Conservation (phyloP, 2,888 invertebrate species). For the Cylindroiulus punctatus region DNA sequence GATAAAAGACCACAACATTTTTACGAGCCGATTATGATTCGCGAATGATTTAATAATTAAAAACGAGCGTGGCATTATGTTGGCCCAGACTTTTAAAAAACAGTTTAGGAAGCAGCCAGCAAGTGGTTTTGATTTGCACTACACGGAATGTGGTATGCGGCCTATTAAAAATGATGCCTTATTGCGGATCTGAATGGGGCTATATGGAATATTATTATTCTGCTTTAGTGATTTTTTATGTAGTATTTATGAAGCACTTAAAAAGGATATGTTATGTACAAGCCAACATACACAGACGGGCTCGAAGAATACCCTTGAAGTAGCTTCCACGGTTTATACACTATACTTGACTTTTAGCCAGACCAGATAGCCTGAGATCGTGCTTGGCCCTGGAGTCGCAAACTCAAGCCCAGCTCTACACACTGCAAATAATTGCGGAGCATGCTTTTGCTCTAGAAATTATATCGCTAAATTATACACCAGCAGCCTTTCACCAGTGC, state of each 20-base stretch:
- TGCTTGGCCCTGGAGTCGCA: no score
- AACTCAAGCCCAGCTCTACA: no score
- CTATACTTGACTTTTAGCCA: background rate
- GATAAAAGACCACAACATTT: slow-evolving; percentile 51
- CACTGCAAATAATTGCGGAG: no score
- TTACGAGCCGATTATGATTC: slow-evolving; percentile 54
- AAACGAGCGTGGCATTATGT: background rate
- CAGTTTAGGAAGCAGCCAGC: background rate
- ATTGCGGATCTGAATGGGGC: slow-evolving; percentile 16
- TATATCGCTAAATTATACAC: no score
- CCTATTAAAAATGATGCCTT: slow-evolving; percentile 37
- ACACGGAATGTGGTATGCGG: background rate
- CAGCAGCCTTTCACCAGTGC: no score
- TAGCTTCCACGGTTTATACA: background rate
- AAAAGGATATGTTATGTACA: slow-evolving; percentile 36
- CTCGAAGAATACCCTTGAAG: background rate
- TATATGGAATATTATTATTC: slow-evolving; percentile 44
- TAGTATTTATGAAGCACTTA: slow-evolving; percentile 47
- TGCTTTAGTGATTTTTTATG: slow-evolving; percentile 45
- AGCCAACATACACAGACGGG: background rate
- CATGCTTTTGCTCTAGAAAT: no score
- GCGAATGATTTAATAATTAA: slow-evolving; percentile 50
- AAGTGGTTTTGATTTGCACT: slow-evolving; percentile 12
- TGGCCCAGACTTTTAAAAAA: background rate
- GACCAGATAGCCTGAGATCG: no score